Base-by-base conservation (phyloP, 2,888 invertebrate genomes). In the Vesta saturnalis region DNA sequence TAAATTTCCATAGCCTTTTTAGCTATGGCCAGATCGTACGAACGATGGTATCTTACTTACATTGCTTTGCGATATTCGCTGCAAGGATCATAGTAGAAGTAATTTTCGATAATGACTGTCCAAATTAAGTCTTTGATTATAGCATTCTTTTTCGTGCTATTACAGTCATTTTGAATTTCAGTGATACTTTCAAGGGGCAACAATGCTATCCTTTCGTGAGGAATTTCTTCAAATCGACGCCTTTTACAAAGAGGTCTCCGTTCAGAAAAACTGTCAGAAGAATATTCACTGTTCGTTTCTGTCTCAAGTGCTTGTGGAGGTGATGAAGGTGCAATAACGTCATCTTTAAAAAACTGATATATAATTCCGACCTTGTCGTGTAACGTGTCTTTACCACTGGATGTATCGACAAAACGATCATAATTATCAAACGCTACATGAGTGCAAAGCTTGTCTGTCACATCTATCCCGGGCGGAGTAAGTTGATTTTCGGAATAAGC, bases 321-420 rank as follows among this genome's bases (percentile, higher is more conserved):
- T 30, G 30, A 10, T 30, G 46, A 46, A 46, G 12, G 10, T 14
- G 15, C 12, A 46, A 46, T n/a, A 46, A 6, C 15, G 15, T 46
- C 46, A 46, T 3, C 12, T 46, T 14, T 46, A 46, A 12, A 46
- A 12, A 49, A 49, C 15, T 49, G 49, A 14, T 49, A 49, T 3
- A 49, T 49, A 18, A 49, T 49, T n/a, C 49, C 49, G 1, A 49
- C 49, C 15, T n/a, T 49, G 14, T 49, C 49, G 15, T 49, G 49
- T 2, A 49, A 8, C 1, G 49, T 49, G 15, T 49, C 49, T 19
- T 49, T 49, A 8, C 49, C 49, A 4, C 14, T 3, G 1, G 15
- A 18, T 14, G 49, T 49, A 3, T 49, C 49, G 8, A 49, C 49
- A 8, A 49, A 49, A 10, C 49, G 15, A 8, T 49, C 49, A 8